phyloP scores from a whole-genome alignment of 1,140 invertebrate species.

The Venturia canescens region DNA sequence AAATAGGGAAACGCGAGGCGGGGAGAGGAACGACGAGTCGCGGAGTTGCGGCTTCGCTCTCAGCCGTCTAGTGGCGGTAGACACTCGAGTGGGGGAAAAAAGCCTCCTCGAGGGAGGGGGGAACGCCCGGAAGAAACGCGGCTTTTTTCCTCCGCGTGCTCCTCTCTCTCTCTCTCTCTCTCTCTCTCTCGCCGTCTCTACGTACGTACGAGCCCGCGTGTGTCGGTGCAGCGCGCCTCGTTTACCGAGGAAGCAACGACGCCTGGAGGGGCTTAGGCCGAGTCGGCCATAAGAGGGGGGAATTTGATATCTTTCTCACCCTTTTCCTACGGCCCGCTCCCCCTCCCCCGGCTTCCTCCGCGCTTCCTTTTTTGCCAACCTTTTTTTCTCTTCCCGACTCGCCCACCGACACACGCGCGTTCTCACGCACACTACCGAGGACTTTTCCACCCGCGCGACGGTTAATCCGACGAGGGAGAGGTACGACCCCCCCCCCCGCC shows the following conservation, averaged over 20 bases:
- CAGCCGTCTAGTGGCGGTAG: constrained; percentile 9
- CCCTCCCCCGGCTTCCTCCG: neutral
- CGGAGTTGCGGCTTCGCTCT: constrained; percentile 26
- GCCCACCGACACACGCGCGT: neutral
- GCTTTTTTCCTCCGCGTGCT: neutral
- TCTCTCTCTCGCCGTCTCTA: no score
- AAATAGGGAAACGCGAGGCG: neutral
- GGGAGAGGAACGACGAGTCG: constrained; percentile 4
- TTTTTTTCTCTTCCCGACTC: no score
- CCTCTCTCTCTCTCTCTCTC: no score
- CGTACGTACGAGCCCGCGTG: neutral
- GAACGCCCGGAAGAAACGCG: constrained; percentile 31
- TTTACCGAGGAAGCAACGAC: neutral
- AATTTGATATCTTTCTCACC: constrained; percentile 40
- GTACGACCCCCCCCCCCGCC: neutral
- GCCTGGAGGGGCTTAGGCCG: constrained; percentile 20
- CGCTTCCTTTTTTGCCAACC: neutral
- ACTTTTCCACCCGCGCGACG: neutral
- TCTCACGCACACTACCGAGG: neutral
- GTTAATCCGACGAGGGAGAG: constrained; percentile 37
- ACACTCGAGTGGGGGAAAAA: neutral
- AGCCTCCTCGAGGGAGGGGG: constrained; percentile 10
- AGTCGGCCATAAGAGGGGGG: neutral
- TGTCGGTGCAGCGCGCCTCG: neutral
- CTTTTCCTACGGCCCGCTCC: neutral